These are phyloP conservation scores for Catagonus wagneri DNA, from an alignment of 2,113 vertebrate species.

Conservation along the genomic window DNA sequence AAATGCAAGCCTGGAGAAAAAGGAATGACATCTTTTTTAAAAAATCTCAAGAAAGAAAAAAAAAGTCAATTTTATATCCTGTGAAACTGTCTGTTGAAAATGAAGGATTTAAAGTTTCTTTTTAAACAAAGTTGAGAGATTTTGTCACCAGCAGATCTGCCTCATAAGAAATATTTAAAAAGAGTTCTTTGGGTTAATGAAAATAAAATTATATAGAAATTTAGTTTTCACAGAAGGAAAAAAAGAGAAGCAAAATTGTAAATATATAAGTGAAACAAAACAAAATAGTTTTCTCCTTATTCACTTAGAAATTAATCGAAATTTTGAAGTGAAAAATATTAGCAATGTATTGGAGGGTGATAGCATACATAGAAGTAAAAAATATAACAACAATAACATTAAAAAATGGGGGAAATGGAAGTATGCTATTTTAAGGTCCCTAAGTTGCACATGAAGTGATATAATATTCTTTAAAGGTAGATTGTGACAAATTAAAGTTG, in stretches of 20 bases:
- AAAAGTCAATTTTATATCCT: background rate
- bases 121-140: background rate
- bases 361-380: background rate
- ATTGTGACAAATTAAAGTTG: background rate
- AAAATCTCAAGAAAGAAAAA: background rate
- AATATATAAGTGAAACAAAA: background rate
- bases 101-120: background rate
- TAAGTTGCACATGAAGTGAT: background rate
- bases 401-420: background rate
- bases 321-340: background rate
- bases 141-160: background rate
- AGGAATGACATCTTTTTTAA: background rate
- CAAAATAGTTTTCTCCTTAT: background rate
- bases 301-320: slow-evolving; percentile 11
- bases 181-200: background rate
- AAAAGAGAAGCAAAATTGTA: background rate
- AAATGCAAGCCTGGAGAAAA: background rate
- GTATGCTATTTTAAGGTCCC: background rate
- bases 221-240: background rate
- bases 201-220: slow-evolving; percentile 5
- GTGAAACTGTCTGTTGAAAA: background rate
- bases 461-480: background rate
- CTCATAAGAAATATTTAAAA: slow-evolving; percentile 14
- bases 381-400: background rate
- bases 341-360: background rate